Percentiles rank a stretch among this genome's conserved stretches.
Conservation (phyloP, 2,888 invertebrate species). For the Hemicrepidius hirtus region DNA sequence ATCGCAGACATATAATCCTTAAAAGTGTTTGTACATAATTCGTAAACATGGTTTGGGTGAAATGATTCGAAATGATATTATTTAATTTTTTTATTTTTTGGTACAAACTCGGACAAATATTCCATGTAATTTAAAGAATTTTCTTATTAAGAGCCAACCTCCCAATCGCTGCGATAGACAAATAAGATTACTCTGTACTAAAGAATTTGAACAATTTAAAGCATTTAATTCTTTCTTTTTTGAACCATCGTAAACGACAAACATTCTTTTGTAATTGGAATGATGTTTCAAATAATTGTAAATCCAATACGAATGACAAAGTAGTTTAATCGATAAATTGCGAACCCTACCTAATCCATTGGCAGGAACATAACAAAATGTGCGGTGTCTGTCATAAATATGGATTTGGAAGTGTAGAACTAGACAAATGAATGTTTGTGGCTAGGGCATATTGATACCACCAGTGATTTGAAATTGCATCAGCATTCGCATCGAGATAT, state of each 20-base stretch:
- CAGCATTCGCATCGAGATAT: constrained; percentile 10
- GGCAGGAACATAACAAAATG: not conserved
- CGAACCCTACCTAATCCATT: not conserved
- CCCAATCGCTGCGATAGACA: no score
- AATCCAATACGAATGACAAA: not conserved
- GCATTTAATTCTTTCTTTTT: not conserved
- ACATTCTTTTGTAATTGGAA: constrained; percentile 15
- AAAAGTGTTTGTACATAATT: no score
- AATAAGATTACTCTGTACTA: not conserved
- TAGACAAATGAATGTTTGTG: constrained; percentile 27
- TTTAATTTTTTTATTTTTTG: no score
- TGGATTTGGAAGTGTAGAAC: constrained; percentile 10
- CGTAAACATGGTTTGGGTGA: no score
- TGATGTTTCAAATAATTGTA: constrained; percentile 6
- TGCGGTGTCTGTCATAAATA: constrained; percentile 8
- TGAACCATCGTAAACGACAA: not conserved
- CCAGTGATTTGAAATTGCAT: constrained; percentile 13
- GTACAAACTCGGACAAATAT: no score
- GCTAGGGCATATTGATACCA: constrained; percentile 10
- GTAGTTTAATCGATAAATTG: not conserved
- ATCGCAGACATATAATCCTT: no score
- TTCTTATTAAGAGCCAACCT: no score
- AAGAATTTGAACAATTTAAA: not conserved
- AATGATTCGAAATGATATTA: no score
- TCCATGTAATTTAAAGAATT: no score